These are phyloP conservation scores for Catostylus mosaicus DNA, from an alignment of 30 jellyfish, hydroid and myxozoan species.

Conservation along the genomic window DNA sequence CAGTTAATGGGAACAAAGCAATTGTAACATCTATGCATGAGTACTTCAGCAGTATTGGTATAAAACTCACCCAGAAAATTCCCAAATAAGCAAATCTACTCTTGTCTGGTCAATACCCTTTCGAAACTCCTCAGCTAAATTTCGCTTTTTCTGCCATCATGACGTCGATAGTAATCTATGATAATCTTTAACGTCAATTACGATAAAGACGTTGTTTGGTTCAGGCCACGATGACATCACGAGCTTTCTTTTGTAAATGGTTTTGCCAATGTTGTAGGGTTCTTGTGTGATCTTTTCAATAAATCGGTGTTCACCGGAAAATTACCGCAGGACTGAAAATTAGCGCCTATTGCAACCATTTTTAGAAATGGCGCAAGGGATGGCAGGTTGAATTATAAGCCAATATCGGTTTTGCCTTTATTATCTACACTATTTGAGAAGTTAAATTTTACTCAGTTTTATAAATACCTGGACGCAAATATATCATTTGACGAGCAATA, in stretches of 20 bases:
- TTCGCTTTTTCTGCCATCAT: slow-evolving; percentile 22
- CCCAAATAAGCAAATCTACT: background rate
- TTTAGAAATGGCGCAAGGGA: slow-evolving; percentile 49
- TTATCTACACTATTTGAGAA: slow-evolving; percentile 33
- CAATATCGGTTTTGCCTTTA: slow-evolving; percentile 23
- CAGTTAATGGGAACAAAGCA: slow-evolving; percentile 13
- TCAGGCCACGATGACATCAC: slow-evolving; percentile 17
- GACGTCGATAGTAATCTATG: background rate
- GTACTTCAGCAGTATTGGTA: slow-evolving; percentile 14
- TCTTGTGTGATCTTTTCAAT: slow-evolving; percentile 31
- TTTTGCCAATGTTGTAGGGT: background rate
- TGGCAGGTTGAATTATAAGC: slow-evolving; percentile 60
- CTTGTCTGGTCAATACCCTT: slow-evolving; percentile 14
- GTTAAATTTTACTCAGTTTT: slow-evolving; percentile 6
- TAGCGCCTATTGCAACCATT: slow-evolving; percentile 43
- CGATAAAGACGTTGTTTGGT: slow-evolving; percentile 23
- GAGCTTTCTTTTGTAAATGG: slow-evolving; percentile 9
- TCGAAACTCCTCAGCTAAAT: slow-evolving; percentile 6
- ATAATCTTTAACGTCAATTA: slow-evolving; percentile 1
- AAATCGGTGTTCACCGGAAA: slow-evolving; percentile 25
- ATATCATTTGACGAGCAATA: slow-evolving; percentile 15
- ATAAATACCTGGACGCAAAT: slow-evolving; percentile 14
- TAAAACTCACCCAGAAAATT: background rate
- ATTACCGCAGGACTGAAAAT: slow-evolving; percentile 21
- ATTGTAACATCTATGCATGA: slow-evolving; percentile 5